These are phyloP conservation scores for Sciurus carolinensis DNA, from an alignment of 2,797 vertebrate species.

Conservation along the genomic window DNA sequence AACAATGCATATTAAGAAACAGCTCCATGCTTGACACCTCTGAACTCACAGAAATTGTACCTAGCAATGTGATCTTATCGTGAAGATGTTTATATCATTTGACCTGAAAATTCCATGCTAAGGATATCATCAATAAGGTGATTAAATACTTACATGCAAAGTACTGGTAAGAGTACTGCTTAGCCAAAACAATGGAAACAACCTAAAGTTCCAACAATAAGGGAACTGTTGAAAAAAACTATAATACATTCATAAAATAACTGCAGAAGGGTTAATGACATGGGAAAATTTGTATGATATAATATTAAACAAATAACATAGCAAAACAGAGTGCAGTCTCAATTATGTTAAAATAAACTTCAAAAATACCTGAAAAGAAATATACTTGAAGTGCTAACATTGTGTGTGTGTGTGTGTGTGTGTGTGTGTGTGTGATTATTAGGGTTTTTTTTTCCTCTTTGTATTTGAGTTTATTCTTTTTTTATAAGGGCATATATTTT, in stretches of 20 bases:
- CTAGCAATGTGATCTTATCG: conserved; percentile 15
- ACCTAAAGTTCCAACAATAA: conserved; percentile 53
- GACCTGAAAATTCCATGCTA: conserved; percentile 57
- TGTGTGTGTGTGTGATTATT: not conserved
- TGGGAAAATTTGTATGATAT: not conserved
- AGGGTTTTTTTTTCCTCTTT: not conserved
- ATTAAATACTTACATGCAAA: conserved; percentile 71
- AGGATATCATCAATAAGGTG: conserved; percentile 52
- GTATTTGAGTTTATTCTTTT: not conserved
- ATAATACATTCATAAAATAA: conserved; percentile 26
- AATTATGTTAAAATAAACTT: conserved; percentile 16
- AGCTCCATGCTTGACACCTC: not conserved
- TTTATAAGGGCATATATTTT: conserved; percentile 60
- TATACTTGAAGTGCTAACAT: conserved; percentile 35
- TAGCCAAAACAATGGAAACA: conserved; percentile 49
- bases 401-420: not conserved
- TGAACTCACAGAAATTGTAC: not conserved
- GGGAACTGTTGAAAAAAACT: conserved; percentile 31
- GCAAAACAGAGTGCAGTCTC: not conserved
- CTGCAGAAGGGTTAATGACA: conserved; percentile 43
- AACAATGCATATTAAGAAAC: not conserved
- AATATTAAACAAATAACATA: conserved; percentile 36
- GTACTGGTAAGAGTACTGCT: not conserved
- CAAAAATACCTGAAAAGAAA: conserved; percentile 47
- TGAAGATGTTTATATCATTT: conserved; percentile 57